A percentile compares a stretch with the other conserved stretches of the same genome.
phyloP scores from a whole-genome alignment of 2,113 vertebrate genomes.

The Triplophysa dalaica region DNA sequence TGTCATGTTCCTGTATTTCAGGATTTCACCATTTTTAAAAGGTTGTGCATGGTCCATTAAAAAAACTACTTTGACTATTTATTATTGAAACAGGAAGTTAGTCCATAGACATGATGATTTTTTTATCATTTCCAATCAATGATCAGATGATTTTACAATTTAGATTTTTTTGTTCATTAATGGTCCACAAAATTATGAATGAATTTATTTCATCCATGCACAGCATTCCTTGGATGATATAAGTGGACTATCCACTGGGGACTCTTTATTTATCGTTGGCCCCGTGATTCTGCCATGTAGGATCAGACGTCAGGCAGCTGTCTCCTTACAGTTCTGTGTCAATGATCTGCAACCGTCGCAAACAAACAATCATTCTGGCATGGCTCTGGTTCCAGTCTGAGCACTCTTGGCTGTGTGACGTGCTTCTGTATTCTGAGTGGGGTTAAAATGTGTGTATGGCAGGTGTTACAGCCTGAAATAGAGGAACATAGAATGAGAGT shows the following conservation, averaged over 20 bases:
- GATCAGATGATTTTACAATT: background rate
- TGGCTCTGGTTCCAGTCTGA: background rate
- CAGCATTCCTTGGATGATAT: background rate
- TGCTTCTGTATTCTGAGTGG: background rate
- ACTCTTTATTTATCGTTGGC: background rate
- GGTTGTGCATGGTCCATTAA: no score
- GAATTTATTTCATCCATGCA: background rate
- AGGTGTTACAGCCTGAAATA: conserved; percentile 76
- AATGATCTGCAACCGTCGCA: background rate
- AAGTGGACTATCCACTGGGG: background rate
- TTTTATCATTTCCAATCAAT: no score
- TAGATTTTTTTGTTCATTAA: background rate
- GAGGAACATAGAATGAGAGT: conserved; percentile 53
- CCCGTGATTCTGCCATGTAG: background rate
- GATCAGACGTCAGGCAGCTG: background rate
- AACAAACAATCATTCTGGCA: background rate
- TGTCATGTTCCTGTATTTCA: no score
- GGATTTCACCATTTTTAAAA: no score
- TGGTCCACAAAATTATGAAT: background rate
- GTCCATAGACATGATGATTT: no score
- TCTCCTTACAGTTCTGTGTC: background rate
- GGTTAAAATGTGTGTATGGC: conserved; percentile 66
- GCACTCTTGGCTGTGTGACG: conserved; percentile 6
- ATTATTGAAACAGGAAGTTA: no score
- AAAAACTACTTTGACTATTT: no score